A percentile compares a stretch with the other conserved stretches of the same genome.
These are phyloP conservation scores for Sesamia inferens DNA, from an alignment of 2,888 invertebrate species.

Conservation along the genomic window DNA sequence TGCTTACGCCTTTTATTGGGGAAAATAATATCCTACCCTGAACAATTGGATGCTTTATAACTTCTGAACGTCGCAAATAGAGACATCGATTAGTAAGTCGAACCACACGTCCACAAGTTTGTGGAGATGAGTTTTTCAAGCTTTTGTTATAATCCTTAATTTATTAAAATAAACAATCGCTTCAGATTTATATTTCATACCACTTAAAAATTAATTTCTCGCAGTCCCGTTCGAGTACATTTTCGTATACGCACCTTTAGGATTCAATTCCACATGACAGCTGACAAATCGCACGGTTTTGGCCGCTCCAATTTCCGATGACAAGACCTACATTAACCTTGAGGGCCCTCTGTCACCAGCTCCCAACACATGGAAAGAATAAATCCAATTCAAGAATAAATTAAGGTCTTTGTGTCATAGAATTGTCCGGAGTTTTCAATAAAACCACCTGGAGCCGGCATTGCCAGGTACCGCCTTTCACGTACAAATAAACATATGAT, in stretches of 20 bases:
- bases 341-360: constrained; percentile 86
- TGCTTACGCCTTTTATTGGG: constrained; percentile 55
- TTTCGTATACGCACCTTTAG: constrained; percentile 72
- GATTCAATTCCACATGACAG: constrained; percentile 83
- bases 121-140: constrained; percentile 15
- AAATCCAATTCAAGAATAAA: constrained; percentile 88
- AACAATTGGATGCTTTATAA: constrained; percentile 35
- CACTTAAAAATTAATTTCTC: constrained; percentile 46
- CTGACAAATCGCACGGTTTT: constrained; percentile 84
- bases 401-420: constrained; percentile 86
- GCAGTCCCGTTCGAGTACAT: constrained; percentile 55
- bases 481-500: constrained; percentile 76
- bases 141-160: not conserved
- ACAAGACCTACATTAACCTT: constrained; percentile 88
- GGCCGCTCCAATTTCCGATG: constrained; percentile 85
- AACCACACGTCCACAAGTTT: too few species aligned
- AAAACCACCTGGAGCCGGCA: constrained; percentile 68
- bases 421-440: constrained; percentile 79
- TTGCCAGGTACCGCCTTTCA: constrained; percentile 72
- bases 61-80: constrained; percentile 15
- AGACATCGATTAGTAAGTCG: constrained; percentile 14
- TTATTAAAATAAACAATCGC: not conserved
- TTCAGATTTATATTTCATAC: constrained; percentile 15
- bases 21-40: constrained; percentile 52
- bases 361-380: constrained; percentile 82